Base-by-base conservation (phyloP, 2,888 invertebrate genomes). In the Calameuta pallipes region DNA sequence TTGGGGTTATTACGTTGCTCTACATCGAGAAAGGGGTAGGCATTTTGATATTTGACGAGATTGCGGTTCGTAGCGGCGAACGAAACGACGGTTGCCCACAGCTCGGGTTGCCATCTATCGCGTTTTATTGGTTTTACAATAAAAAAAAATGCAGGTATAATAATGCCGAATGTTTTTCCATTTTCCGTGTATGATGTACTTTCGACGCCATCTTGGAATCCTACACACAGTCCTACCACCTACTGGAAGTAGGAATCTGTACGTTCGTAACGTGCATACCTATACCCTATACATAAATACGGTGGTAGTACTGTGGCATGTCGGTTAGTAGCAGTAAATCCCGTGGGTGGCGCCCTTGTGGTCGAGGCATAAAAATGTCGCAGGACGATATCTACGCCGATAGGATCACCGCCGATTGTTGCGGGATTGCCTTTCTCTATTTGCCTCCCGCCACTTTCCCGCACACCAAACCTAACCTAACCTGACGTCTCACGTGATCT, bases 101-200 rank as follows among this genome's bases (percentile, higher is more conserved):
- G 75, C 79, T 75, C 82, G 56, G 82, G 80, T 78, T 81, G 80
- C 81, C 84, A 83, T 84, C 83, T 81, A 83, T 85, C 80, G 81
- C 75, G 81, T 82, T 87, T 85, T 86, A 87, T 87, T 83, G 84
- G 84, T 85, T 87, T 85, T 84, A 84, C 83, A 84, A 87, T 87
- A 86, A 86, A 85, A 83, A 84, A 33, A 33, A 83, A 9, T 9
- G 56, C 23, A 6, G 56, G 83, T 84, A 85, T 85, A 86, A 88
- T 85, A 87, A 85, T 82, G 82, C 82, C 82, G 83, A 85, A 85
- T 84, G 85, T 85, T 86, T 87, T 87, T 82, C 85, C 82, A 86
- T 86, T 84, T 83, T 83, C 81, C 82, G 78, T 81, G 82, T 81
- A 83, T 82, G 85, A 84, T 85, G 84, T 83, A 85, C 82, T 81